Evolutionary conservation across 2,797 vertebrate species (phyloP), one percentile per base, ranked within the genome.

Genomic region (Parotocinclus haroldoi): DNA sequence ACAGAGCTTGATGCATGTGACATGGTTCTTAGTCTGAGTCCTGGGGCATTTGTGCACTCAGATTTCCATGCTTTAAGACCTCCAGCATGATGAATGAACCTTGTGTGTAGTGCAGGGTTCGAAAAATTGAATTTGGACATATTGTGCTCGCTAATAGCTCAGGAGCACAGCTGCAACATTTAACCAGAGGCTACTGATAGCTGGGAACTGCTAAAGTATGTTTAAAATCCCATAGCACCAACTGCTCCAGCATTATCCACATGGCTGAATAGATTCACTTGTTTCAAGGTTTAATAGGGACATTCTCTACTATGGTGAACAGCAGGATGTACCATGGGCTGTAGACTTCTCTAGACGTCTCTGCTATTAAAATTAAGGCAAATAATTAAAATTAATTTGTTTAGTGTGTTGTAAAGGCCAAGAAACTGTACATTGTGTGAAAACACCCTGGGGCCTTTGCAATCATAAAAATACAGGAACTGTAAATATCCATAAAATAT

Each of bases 221-320:
- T 53, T 59, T 52, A 53, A 67, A 14, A 13, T 67, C 10, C n/a
- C 19, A 51, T 10, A 50, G 19, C 18, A 45, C 18, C 18, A 16
- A 46, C 37, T 14, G 5, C 49, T 49, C 12, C 39, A 37, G 12
- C 9, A 27, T 45, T 37, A 52, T 19, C 36, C 49, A 45, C 37
- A 16, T 16, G 10, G 56, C 56, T 51, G 48, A 27, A 46, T 7
- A 46, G 16, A 38, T 51, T 48, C 55, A 51, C 37, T 16, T 52
- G 36, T 19, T 13, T 38, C 37, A 6, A 57, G 16, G 42, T 13
- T 17, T 39, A 49, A 50, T 6, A 14, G 27, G 39, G 13, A 16
- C 12, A 54, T 46, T 61, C 17, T 46, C 16, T 39, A 12, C 38
- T 9, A 10, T 58, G 12, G 50, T 51, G 17, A 27, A 44, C 56